Conservation (phyloP, 2,888 invertebrate genomes). For the Anoplius nigerrimus region DNA sequence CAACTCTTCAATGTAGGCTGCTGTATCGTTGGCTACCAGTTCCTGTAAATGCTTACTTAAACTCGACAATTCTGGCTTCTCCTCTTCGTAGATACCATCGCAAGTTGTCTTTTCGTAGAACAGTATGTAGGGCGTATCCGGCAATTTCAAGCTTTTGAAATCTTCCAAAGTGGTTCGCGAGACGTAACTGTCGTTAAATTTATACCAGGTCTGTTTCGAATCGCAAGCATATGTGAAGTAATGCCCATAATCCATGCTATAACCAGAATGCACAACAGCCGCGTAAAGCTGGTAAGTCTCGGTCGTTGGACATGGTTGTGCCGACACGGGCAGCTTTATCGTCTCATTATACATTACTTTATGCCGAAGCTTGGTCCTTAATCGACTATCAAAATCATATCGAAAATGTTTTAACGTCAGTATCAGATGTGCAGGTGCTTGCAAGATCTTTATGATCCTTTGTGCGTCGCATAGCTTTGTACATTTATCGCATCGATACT, state of each 20-base stretch:
- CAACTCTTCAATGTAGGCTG: slow-evolving; percentile 61
- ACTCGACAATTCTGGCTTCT: slow-evolving; percentile 60
- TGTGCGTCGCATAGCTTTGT: slow-evolving; percentile 86
- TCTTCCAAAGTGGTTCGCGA: slow-evolving; percentile 79
- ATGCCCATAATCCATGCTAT: slow-evolving; percentile 90
- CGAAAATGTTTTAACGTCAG: slow-evolving; percentile 89
- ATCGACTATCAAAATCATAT: slow-evolving; percentile 83
- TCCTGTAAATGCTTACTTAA: slow-evolving; percentile 65
- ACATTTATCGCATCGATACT: slow-evolving; percentile 88
- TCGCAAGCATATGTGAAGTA: slow-evolving; percentile 90
- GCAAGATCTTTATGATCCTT: slow-evolving; percentile 81
- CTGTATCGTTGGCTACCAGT: slow-evolving; percentile 63
- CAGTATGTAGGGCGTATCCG: slow-evolving; percentile 89
- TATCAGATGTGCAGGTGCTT: slow-evolving; percentile 86
- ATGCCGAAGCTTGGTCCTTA: slow-evolving; percentile 88
- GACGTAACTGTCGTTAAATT: slow-evolving; percentile 89
- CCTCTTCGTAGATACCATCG: slow-evolving; percentile 60
- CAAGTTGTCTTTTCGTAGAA: slow-evolving; percentile 79
- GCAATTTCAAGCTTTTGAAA: slow-evolving; percentile 80
- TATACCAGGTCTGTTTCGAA: slow-evolving; percentile 82
- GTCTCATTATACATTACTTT: slow-evolving; percentile 80
- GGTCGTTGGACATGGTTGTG: slow-evolving; percentile 47
- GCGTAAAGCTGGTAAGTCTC: slow-evolving; percentile 85
- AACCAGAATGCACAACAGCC: slow-evolving; percentile 90
- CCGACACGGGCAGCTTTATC: slow-evolving; percentile 73